Conservation (phyloP, 2,797 vertebrate species). For the Typhlichthys subterraneus region DNA sequence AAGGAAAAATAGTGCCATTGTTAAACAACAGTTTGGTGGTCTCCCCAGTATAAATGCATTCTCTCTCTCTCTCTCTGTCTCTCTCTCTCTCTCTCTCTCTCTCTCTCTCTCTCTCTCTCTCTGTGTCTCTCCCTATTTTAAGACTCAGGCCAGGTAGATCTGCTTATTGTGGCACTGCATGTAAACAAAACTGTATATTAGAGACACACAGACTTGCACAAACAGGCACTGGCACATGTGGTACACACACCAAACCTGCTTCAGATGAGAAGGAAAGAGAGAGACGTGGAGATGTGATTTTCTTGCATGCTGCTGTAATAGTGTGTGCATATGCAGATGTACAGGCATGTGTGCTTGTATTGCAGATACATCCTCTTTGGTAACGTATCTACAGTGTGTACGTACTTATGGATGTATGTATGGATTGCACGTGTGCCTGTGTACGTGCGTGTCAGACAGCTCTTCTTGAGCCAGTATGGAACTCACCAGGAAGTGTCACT, state of each 20-base stretch:
- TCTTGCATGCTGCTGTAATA: slow-evolving; percentile 1
- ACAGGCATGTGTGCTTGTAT: background rate
- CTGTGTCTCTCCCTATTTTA: background rate
- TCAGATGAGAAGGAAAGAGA: too few species aligned
- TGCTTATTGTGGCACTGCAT: slow-evolving; percentile 59
- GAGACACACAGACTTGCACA: slow-evolving; percentile 31
- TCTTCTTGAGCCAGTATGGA: slow-evolving; percentile 56
- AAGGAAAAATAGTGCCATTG: slow-evolving; percentile 12
- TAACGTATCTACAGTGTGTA: background rate
- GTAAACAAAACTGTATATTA: slow-evolving; percentile 40
- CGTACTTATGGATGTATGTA: background rate
- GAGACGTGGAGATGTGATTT: too few species aligned
- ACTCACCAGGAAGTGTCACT: slow-evolving; percentile 56
- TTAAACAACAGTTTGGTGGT: slow-evolving; percentile 13
- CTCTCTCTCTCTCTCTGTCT: background rate
- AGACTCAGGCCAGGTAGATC: slow-evolving; percentile 34
- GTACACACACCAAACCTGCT: slow-evolving; percentile 1
- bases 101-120: too few species aligned
- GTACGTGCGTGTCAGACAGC: slow-evolving; percentile 30
- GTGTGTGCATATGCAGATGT: slow-evolving; percentile 7
- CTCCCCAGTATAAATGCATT: background rate
- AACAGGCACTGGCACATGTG: slow-evolving; percentile 35
- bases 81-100: background rate
- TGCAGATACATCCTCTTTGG: background rate
- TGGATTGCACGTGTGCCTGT: slow-evolving; percentile 16